Evolutionary conservation across 2,113 vertebrate species (phyloP), one percentile per base, ranked within the genome.

Genomic region (Gavia stellata): DNA sequence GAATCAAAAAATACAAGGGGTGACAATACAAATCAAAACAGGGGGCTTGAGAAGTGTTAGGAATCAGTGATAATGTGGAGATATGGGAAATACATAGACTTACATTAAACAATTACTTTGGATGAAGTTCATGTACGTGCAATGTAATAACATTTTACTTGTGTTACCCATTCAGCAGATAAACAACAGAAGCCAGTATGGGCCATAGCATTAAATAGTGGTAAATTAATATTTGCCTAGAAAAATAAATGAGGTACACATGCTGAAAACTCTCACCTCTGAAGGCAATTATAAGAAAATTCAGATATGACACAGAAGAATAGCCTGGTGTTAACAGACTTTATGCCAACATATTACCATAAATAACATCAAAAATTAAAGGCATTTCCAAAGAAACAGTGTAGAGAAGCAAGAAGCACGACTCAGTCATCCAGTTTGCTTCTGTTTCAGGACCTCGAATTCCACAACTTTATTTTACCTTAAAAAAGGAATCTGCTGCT

Each of bases 291-390:
- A 62, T 21, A 36, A 63, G 17, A 66, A 88, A 94, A 66, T 42
- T 70, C 36, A 72, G 55, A 50, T 31, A 58, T 25, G 67, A 21
- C 6, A 68, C 15, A 62, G 63, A 90, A 89, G 63, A 88, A 55
- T 20, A 14, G 2, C 26, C n/a, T 63, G 17, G 2, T 52, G 36
- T 61, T 68, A 74, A 38, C 0, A 0, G 33, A 47, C n/a, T 78
- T 81, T 73, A 63, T 63, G 44, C 3, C 38, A 90, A 49, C 7
- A 33, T 10, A 33, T 52, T 81, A 21, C 28, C 12, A 73, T 40
- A 93, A 92, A 72, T 56, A 58, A 70, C 33, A 67, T 55, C 21
- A 90, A 78, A 52, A 81, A 9, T 62, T 85, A 88, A 86, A 66
- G 42, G 26, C 1, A 66, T 74, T 96, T 89, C 38, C 53, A 86